Evolutionary conservation across 2,888 invertebrate genomes (phyloP).

Genomic region (Drosophila macrospina): DNA sequence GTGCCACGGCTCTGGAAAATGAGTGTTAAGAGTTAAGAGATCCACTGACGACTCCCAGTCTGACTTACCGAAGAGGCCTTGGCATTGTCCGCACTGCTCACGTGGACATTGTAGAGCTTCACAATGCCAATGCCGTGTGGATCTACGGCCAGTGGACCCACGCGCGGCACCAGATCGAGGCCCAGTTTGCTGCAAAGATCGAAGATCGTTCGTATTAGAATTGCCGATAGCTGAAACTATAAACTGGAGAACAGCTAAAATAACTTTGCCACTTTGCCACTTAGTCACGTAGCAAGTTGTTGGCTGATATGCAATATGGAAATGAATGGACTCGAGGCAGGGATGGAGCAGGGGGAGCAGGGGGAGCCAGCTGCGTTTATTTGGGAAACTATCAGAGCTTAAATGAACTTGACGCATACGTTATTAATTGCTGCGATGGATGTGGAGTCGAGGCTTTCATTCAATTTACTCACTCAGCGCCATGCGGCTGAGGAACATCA

Average conservation of each 20-base stretch:
- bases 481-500: conserved; percentile 49
- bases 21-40: not conserved
- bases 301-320: conserved; percentile 27
- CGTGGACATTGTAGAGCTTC: conserved; percentile 93
- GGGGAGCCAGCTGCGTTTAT: conserved; percentile 61
- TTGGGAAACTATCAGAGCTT: conserved; percentile 47
- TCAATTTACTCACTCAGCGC: conserved; percentile 70
- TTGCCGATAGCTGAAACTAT: conserved; percentile 19
- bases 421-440: conserved; percentile 65
- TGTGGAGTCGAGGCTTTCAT: conserved; percentile 44
- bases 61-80: conserved; percentile 89
- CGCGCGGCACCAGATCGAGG: conserved; percentile 95
- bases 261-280: conserved; percentile 59
- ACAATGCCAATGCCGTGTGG: conserved; percentile 95
- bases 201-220: conserved; percentile 35
- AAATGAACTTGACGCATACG: conserved; percentile 62
- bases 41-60: too few relatives aligned
- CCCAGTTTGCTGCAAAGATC: conserved; percentile 91
- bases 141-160: conserved; percentile 95
- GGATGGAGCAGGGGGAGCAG: too few relatives aligned
- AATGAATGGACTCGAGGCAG: conserved; percentile 35
- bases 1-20: conserved; percentile 84
- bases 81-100: conserved; percentile 90
- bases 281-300: conserved; percentile 66
- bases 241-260: conserved; percentile 49